phyloP scores from a whole-genome alignment of 2,797 vertebrate species.

The Microcaecilia unicolor region DNA sequence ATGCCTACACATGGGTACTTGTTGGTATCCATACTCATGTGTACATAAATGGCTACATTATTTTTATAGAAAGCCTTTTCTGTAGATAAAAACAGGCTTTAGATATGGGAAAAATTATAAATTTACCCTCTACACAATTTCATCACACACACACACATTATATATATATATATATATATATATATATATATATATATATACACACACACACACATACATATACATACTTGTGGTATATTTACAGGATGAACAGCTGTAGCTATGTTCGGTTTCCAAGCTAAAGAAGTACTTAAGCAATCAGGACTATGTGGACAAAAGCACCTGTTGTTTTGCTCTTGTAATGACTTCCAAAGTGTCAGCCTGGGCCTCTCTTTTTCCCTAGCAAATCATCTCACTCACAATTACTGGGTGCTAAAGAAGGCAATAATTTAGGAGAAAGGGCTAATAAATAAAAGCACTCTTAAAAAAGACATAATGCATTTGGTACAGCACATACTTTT shows the following conservation, averaged over 20 bases:
- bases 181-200: no score
- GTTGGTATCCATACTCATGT: no score
- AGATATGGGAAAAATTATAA: no score
- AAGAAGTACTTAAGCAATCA: neutral
- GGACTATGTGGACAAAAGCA: slow-evolving; percentile 42
- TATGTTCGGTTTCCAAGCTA: slow-evolving; percentile 20
- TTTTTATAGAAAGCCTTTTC: no score
- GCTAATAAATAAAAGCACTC: slow-evolving; percentile 56
- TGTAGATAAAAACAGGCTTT: no score
- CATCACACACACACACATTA: no score
- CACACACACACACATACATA: no score
- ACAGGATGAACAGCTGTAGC: neutral
- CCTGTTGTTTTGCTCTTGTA: slow-evolving; percentile 48
- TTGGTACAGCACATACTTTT: slow-evolving; percentile 67
- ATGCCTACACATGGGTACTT: no score
- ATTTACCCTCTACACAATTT: no score
- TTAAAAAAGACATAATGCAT: slow-evolving; percentile 55
- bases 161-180: no score
- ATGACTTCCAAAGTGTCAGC: slow-evolving; percentile 38
- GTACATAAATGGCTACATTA: no score
- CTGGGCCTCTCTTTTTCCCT: slow-evolving; percentile 11
- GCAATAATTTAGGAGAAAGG: slow-evolving; percentile 37
- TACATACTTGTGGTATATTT: neutral
- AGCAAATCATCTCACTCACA: slow-evolving; percentile 17
- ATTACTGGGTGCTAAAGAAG: slow-evolving; percentile 22